These are phyloP conservation scores for Lasioglossum zephyrum DNA, from an alignment of 2,888 invertebrate genomes.

Conservation along the genomic window DNA sequence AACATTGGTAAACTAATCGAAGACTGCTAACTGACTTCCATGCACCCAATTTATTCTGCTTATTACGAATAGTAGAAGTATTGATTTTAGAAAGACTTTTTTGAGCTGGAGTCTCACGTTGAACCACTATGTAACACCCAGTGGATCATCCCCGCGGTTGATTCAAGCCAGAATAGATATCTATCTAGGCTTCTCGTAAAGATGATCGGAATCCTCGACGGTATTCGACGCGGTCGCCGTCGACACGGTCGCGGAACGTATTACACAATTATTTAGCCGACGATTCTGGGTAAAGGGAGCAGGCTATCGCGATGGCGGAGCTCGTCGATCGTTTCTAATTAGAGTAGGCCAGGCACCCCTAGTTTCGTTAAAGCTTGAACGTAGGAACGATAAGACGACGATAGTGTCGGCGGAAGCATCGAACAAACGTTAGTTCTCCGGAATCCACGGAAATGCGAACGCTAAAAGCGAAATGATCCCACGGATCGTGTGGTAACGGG, in stretches of 20 bases:
- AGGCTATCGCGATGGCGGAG: constrained; percentile 4
- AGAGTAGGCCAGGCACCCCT: constrained; percentile 17
- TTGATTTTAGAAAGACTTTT: background rate
- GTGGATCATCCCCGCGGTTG: background rate
- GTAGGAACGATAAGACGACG: background rate
- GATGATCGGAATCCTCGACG: background rate
- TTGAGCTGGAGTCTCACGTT: background rate
- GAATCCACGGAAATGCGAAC: background rate
- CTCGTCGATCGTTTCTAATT: constrained; percentile 29
- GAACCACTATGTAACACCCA: background rate
- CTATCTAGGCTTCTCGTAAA: background rate
- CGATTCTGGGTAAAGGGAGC: background rate
- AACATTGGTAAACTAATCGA: background rate
- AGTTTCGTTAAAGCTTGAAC: background rate
- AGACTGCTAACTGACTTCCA: too few relatives aligned
- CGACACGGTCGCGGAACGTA: background rate
- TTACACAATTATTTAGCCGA: constrained; percentile 19
- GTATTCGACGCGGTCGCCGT: background rate
- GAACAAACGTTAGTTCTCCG: background rate
- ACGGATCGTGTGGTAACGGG: background rate
- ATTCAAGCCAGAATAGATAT: background rate
- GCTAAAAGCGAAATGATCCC: constrained; percentile 2
- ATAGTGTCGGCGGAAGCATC: background rate
- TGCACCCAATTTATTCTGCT: too few relatives aligned
- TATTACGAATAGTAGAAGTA: background rate